These are phyloP conservation scores for Tolmerus cingulatus DNA, from an alignment of 2,888 invertebrate species.

Conservation along the genomic window DNA sequence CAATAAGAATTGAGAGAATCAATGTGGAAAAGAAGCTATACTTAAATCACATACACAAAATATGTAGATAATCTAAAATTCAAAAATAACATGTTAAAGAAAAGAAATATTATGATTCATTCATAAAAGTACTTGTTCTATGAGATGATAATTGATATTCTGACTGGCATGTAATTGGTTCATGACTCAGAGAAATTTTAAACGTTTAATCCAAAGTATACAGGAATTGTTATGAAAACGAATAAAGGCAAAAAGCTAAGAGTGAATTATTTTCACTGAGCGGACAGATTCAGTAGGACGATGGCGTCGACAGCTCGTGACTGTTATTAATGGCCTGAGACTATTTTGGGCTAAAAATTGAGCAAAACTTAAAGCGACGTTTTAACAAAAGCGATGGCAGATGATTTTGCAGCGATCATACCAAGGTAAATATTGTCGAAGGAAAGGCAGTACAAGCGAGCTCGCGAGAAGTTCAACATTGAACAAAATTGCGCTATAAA, in stretches of 20 bases:
- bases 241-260: neutral
- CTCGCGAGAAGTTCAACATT: neutral
- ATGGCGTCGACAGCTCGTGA: constrained; percentile 25
- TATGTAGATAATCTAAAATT: neutral
- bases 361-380: constrained; percentile 13
- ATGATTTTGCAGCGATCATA: neutral
- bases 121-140: neutral
- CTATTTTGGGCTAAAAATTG: constrained; percentile 10
- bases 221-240: neutral
- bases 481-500: constrained; percentile 23
- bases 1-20: no score
- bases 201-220: neutral
- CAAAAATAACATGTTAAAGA: neutral
- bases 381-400: constrained; percentile 35
- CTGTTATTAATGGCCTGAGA: constrained; percentile 34
- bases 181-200: neutral
- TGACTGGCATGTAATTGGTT: neutral
- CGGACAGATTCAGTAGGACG: constrained; percentile 33
- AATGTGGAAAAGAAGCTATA: no score
- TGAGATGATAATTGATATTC: neutral
- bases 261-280: neutral
- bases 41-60: neutral
- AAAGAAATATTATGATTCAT: neutral
- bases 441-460: neutral
- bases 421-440: constrained; percentile 26